These are phyloP conservation scores for Mobula hypostoma DNA, from an alignment of 2,113 vertebrate genomes.

Conservation along the genomic window DNA sequence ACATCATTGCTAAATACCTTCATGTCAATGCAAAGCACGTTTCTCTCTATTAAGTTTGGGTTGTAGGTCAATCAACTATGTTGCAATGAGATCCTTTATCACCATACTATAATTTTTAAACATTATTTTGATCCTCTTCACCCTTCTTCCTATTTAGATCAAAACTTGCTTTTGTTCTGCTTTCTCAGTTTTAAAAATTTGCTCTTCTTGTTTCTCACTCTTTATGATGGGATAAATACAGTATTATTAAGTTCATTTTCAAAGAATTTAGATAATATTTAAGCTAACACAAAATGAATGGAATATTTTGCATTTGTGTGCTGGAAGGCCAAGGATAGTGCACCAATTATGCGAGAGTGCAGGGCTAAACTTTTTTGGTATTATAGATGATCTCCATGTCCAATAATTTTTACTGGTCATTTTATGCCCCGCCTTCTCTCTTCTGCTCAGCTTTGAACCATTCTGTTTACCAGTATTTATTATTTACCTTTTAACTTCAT, in stretches of 20 bases:
- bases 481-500: background rate
- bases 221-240: background rate
- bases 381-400: background rate
- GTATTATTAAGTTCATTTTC: background rate
- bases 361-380: background rate
- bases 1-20: slow-evolving; percentile 6
- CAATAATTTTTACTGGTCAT: background rate
- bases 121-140: background rate
- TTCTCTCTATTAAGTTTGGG: background rate
- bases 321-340: background rate
- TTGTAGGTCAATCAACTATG: background rate
- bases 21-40: background rate
- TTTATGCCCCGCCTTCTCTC: background rate
- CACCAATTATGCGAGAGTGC: background rate
- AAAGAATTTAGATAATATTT: background rate
- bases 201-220: background rate
- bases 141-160: background rate
- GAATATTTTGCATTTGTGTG: background rate
- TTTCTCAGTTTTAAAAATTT: too few species aligned
- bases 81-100: background rate
- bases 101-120: background rate
- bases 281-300: background rate
- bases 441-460: background rate
- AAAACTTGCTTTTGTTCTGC: background rate
- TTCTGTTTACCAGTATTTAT: background rate